Base-by-base conservation (phyloP, 2,888 invertebrate genomes). In the Temnothorax unifasciatus region DNA sequence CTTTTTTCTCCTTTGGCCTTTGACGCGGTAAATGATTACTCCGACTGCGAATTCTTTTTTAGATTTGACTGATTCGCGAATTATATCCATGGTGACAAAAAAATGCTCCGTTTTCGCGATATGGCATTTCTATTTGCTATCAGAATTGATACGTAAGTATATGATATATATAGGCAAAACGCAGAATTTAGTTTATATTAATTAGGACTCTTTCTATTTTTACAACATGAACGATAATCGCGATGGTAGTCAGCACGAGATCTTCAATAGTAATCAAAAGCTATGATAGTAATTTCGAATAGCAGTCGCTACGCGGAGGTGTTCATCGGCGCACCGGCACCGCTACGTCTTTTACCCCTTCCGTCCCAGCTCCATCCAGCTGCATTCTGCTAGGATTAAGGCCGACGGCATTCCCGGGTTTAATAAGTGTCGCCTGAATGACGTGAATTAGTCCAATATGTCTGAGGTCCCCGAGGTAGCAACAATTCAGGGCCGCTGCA, bases 381-480 rank as follows among this genome's bases (percentile, higher is more conserved):
- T 84, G 86, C 88, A 91, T 90, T 92, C 90, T 88, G 79, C 89
- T 74, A 91, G 91, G 90, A 92, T 92, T 92, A 92, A 91, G 90
- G 90, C 88, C 89, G 92, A 92, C 88, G 89, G 90, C 92, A 93
- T 93, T 93, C 92, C 89, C 91, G 90, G 92, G 92, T 93, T 93
- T 93, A 93, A 93, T 93, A 93, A 93, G 93, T 93, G 93, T 93
- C 93, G 90, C 87, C 88, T 90, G 91, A 93, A 93, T 91, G 93
- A 93, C 93, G 91, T 91, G 92, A 93, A 93, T 93, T 93, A 93
- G 93, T 93, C 90, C 92, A 93, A 93, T 93, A 93, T 93, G 92
- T 93, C 92, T 91, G 89, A 91, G 88, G 87, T 89, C 86, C 86
- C 90, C 85, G 86, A 54, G 54, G 89, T 89, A 91, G 92, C 92